Base-by-base conservation (phyloP, 2,797 vertebrate species). In the Ctenochaetus hawaiiensis region DNA sequence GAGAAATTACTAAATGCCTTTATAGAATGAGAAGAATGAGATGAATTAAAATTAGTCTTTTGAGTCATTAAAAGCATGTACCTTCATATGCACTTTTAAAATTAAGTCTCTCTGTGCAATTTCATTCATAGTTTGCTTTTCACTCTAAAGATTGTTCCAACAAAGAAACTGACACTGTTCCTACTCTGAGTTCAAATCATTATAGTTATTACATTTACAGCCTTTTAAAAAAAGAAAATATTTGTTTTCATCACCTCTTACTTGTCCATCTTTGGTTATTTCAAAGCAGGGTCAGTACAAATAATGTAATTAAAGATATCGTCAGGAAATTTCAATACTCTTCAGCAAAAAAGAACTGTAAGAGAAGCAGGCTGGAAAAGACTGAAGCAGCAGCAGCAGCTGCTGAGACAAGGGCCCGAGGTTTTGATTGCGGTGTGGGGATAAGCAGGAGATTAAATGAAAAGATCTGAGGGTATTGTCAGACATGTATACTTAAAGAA, bases 391-490 rank as follows among this genome's bases (percentile, higher is more conserved):
- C 30, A 34, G 30, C 30, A 34, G 30, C 53, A 62, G 68, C 67
- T 74, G 63, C 30, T 67, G 67, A 82, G 75, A 61, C 1, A 30
- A 68, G 70, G 0, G 54, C 81, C 63, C 11, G 1, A 4, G 5
- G 52, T 78, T 74, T 47, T 83, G 51, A 57, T 59, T 76, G 72
- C 64, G 63, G 20, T 81, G 65, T 62, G 57, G 78, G 67, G 77
- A 68, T 72, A 60, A 83, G 8, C 22, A 62, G 34, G 58, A 84
- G 68, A 84, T 80, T 61, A 78, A 77, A 84, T 83, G 37, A 79
- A 80, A 75, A 77, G 63, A 83, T 84, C 67, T 80, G 53, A 78
- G 17, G 63, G 22, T 48, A 73, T 60, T 78, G 77, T 82, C 30
- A 77, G 72, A 80, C 59, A 47, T 52, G 59, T 63, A 67, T 67